Base-by-base conservation (phyloP, 2,888 invertebrate genomes). In the Athalia cordata region DNA sequence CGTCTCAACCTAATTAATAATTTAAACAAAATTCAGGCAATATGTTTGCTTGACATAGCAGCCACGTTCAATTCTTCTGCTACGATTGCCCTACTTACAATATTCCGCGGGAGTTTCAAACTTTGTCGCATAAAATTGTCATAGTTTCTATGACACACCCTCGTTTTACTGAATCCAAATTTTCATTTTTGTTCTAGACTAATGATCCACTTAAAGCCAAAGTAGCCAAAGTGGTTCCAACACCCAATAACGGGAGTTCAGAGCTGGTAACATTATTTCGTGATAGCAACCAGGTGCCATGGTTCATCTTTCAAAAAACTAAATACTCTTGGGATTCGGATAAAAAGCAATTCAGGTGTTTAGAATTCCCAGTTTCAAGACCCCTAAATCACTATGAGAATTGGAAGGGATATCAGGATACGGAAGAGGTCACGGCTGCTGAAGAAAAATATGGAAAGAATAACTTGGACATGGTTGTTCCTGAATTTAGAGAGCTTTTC, bases 221-320 rank as follows among this genome's bases (percentile, higher is more conserved):
- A 81, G 93, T 97, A 83, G 98, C 95, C 0, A 98, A 98, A 92
- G 99, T 99, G 50, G 95, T 97, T 9, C 99, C 99, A 29, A 98
- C 98, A 15, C 94, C 96, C 3, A 99, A 99, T 88, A 99, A 99
- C 94, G 99, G 99, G 62, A 98, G 96, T 85, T 95, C 98, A 43
- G 99, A 99, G 92, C 93, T 99, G 84, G 97, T 99, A 13, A 93
- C 91, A 83, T 92, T 99, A 59, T 93, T 94, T 81, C 93, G 93
- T 84, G 91, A 93, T 3, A 92, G 93, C 3, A 89, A 91, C 74
- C 90, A 92, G 81, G 92, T 93, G 84, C 91, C 95, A 50, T 99
- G 97, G 96, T 97, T 99, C 88, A 93, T 95, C 83, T 99, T 99
- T 90, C 99, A 99, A 94, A 99, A 99, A 90, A 97, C 97, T 5